phyloP scores from a whole-genome alignment of 2,888 invertebrate species.

The Pyrocoelia pectoralis region DNA sequence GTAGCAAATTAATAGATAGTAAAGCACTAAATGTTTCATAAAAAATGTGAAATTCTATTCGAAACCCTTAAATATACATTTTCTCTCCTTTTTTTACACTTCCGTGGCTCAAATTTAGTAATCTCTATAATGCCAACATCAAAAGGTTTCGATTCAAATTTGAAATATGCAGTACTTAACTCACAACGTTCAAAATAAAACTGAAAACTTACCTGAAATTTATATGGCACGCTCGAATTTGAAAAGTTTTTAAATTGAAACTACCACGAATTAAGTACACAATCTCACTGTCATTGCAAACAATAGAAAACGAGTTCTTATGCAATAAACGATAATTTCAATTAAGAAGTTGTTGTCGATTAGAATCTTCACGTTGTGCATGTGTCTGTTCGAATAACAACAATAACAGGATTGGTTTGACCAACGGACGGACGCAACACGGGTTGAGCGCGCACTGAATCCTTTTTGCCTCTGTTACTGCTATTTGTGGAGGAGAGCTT shows the following conservation, averaged over 20 bases:
- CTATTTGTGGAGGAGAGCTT: slow-evolving; percentile 23
- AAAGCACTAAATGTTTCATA: too few species aligned
- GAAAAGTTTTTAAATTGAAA: background rate
- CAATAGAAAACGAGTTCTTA: slow-evolving; percentile 16
- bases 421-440: slow-evolving; percentile 14
- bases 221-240: too few species aligned
- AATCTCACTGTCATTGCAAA: slow-evolving; percentile 2
- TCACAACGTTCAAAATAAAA: too few species aligned
- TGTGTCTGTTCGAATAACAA: slow-evolving; percentile 6
- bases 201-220: too few species aligned
- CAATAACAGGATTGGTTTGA: background rate
- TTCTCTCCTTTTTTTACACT: too few species aligned
- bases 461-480: slow-evolving; percentile 17
- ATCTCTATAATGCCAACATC: too few species aligned
- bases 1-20: too few species aligned
- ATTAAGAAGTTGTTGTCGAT: background rate
- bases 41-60: too few species aligned
- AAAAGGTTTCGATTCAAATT: too few species aligned
- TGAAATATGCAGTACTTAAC: too few species aligned
- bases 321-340: slow-evolving; percentile 2
- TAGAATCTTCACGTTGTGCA: slow-evolving; percentile 6
- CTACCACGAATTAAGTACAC: background rate
- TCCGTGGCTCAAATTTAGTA: too few species aligned
- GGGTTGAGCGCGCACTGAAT: slow-evolving; percentile 25
- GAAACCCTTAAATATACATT: too few species aligned